Conservation (phyloP, 2,888 invertebrate genomes). For the Cryptus armator region DNA sequence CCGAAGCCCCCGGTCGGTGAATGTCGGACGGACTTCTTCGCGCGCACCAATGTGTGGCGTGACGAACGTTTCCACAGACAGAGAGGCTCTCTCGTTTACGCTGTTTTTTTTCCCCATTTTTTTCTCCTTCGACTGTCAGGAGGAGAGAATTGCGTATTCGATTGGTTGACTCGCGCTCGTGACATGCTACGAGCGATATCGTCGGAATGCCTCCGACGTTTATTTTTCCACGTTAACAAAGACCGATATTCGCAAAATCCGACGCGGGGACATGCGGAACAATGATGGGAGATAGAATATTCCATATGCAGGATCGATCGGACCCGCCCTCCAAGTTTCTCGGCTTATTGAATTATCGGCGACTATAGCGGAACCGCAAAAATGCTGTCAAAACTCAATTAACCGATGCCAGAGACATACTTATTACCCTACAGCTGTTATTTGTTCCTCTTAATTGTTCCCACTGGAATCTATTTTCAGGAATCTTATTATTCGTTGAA, state of each 20-base stretch:
- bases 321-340: constrained; percentile 62
- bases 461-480: background rate
- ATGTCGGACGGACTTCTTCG: constrained; percentile 14
- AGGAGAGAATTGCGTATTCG: background rate
- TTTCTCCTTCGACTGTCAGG: background rate
- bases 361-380: background rate
- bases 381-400: constrained; percentile 30
- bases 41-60: constrained; percentile 52
- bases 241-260: background rate
- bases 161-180: constrained; percentile 5
- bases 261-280: background rate
- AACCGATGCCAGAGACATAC: background rate
- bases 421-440: background rate
- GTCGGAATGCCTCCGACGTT: background rate
- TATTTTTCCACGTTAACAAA: background rate
- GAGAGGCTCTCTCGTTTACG: background rate
- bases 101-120: background rate
- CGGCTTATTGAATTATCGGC: constrained; percentile 50
- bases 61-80: constrained; percentile 25
- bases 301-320: constrained; percentile 60
- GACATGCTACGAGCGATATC: background rate
- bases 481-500: background rate
- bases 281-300: background rate
- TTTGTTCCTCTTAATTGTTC: background rate
- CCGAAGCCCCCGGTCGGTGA: constrained; percentile 4